Base-by-base conservation (phyloP, 1,140 invertebrate genomes). In the Stenopsyche tienmushanensis region DNA sequence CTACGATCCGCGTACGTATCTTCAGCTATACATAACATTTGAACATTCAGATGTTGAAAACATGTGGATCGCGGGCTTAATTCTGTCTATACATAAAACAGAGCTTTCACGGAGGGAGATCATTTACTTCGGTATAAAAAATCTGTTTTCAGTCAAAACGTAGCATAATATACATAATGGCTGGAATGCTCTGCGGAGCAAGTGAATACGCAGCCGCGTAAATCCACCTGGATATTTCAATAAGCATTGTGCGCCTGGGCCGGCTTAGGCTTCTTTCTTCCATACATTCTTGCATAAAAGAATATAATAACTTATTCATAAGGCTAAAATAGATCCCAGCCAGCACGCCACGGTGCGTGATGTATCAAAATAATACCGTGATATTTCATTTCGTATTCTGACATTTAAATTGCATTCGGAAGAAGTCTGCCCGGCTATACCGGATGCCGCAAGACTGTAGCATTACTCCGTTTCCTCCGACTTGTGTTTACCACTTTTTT, bases 321-420 rank as follows among this genome's bases (percentile, higher is more conserved):
- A 55, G 55, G 54, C 13, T 24, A 39, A 29, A 64, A 55, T 52
- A 55, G 29, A 41, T 47, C 34, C 62, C 18, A 15, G 53, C 3
- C 20, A 23, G 58, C 50, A 66, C 58, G 58, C 47, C 58, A 53
- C 57, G 25, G 50, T 55, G 50, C 42, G 65, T 53, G 49, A 66
- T 55, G 17, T 47, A 44, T 66, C 58, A 66, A 44, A 66, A 66
- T 53, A 66, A 45, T 62, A 47, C 58, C 49, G 50, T 62, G 65
- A 62, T 66, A 66, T 66, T 66, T 57, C 59, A 57, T 62, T 66
- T 62, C 42, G 9, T 53, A 39, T 44, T 53, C 45, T 62, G 57
- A 60, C 65, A 41, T 66, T 53, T 57, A 66, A 66, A 66, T 66
- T 66, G 59, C 58, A 66, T 55, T 45, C 65, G 58, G 49, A 62